phyloP scores from a whole-genome alignment of 2,888 invertebrate species.

The Apeira syringaria region DNA sequence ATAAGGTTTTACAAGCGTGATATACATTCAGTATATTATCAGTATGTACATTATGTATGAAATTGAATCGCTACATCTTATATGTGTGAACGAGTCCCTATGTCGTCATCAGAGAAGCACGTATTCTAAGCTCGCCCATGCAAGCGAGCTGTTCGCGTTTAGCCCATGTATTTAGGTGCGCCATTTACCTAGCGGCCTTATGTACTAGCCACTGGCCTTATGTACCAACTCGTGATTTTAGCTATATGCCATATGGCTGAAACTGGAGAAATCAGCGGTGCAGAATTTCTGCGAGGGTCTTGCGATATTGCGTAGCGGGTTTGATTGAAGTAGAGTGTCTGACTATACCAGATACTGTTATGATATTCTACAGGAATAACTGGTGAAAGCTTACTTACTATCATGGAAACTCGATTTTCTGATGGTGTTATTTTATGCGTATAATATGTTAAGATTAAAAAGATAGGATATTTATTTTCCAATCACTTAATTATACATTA shows the following conservation, averaged over 20 bases:
- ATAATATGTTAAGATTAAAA: too few relatives aligned
- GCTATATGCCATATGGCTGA: constrained; percentile 16
- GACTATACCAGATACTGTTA: neutral
- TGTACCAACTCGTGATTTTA: constrained; percentile 21
- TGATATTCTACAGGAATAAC: too few relatives aligned
- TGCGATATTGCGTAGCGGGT: constrained; percentile 7
- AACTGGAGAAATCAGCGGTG: constrained; percentile 18
- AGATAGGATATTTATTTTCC: too few relatives aligned
- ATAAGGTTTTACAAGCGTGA: too few relatives aligned
- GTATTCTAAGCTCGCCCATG: constrained; percentile 66
- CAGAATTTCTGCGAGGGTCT: constrained; percentile 11
- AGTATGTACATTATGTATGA: too few relatives aligned
- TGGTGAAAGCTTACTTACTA: too few relatives aligned
- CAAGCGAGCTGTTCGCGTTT: constrained; percentile 58
- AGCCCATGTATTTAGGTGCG: constrained; percentile 40
- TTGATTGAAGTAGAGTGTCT: constrained; percentile 1
- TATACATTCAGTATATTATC: too few relatives aligned
- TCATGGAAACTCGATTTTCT: too few relatives aligned
- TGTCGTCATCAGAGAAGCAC: constrained; percentile 66
- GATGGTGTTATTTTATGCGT: too few relatives aligned
- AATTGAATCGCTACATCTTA: constrained; percentile 10
- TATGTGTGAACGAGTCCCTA: constrained; percentile 25
- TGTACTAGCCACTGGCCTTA: constrained; percentile 22
- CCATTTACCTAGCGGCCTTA: constrained; percentile 30
- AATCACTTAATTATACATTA: too few relatives aligned